Conservation (phyloP, 2,797 vertebrate genomes). For the Enteromius anoplus region DNA sequence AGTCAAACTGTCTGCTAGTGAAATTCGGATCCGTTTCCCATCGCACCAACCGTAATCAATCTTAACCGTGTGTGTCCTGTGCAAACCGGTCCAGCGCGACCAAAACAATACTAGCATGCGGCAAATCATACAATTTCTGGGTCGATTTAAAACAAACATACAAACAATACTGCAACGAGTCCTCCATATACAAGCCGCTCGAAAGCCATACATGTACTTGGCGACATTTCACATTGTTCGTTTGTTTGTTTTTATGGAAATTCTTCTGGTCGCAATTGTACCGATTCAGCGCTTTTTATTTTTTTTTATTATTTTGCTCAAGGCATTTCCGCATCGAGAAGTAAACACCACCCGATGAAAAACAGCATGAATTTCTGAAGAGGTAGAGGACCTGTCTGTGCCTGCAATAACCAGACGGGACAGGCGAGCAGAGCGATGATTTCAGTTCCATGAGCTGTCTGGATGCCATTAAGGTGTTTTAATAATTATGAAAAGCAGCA, state of each 20-base stretch:
- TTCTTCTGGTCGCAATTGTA: constrained; percentile 60
- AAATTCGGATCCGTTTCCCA: constrained; percentile 28
- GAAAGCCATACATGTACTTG: constrained; percentile 67
- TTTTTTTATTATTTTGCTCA: constrained; percentile 69
- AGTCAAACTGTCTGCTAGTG: constrained; percentile 49
- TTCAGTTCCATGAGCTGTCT: constrained; percentile 50
- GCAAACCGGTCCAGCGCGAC: constrained; percentile 63
- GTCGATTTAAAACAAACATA: constrained; percentile 64
- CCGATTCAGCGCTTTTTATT: constrained; percentile 61
- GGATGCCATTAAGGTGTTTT: constrained; percentile 33
- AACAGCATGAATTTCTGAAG: constrained; percentile 74
- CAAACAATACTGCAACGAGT: constrained; percentile 61
- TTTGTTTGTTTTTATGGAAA: constrained; percentile 53
- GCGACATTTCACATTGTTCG: constrained; percentile 60
- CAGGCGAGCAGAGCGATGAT: constrained; percentile 67
- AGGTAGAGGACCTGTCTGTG: constrained; percentile 79
- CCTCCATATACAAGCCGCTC: constrained; percentile 41
- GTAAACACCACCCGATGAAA: constrained; percentile 71
- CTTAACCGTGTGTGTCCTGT: constrained; percentile 60
- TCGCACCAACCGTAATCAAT: constrained; percentile 39
- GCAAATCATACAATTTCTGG: constrained; percentile 63
- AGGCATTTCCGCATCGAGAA: constrained; percentile 78
- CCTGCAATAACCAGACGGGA: constrained; percentile 61
- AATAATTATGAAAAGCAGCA: constrained; percentile 52
- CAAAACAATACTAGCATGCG: constrained; percentile 59